A percentile compares a stretch with the other conserved stretches of the same genome.
Evolutionary conservation across 2,797 vertebrate genomes (phyloP).

Genomic region (Amphiprion clarkii): DNA sequence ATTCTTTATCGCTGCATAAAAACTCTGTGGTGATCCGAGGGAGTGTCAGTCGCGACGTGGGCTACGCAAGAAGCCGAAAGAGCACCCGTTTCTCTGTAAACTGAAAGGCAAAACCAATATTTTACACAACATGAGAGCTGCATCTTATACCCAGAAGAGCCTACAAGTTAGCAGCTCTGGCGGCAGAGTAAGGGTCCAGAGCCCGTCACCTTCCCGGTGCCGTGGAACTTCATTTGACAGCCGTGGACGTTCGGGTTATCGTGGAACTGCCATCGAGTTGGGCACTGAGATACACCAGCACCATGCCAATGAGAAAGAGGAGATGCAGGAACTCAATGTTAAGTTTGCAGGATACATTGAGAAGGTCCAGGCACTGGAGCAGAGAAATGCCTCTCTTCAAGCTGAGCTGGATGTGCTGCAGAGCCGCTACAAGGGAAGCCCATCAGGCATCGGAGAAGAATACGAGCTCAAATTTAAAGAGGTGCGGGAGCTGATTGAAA

Average conservation of each 20-base stretch:
- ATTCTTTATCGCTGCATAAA: slow-evolving; percentile 83
- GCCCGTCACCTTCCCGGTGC: slow-evolving; percentile 80
- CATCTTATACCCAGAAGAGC: slow-evolving; percentile 77
- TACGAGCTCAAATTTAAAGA: slow-evolving; percentile 88
- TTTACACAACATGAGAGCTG: slow-evolving; percentile 65
- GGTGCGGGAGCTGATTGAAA: slow-evolving; percentile 84
- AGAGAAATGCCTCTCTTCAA: slow-evolving; percentile 79
- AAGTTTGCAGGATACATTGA: slow-evolving; percentile 86
- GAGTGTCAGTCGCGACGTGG: slow-evolving; percentile 57
- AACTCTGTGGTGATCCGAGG: slow-evolving; percentile 56
- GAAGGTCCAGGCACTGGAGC: slow-evolving; percentile 84
- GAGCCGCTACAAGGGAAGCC: slow-evolving; percentile 76
- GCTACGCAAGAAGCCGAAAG: slow-evolving; percentile 37
- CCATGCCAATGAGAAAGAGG: slow-evolving; percentile 87
- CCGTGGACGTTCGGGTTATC: slow-evolving; percentile 77
- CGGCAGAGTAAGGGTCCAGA: slow-evolving; percentile 77
- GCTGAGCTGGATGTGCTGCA: slow-evolving; percentile 78
- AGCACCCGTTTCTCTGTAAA: slow-evolving; percentile 40
- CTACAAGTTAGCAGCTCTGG: slow-evolving; percentile 74
- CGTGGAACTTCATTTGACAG: slow-evolving; percentile 77
- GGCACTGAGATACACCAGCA: slow-evolving; percentile 84
- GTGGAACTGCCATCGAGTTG: slow-evolving; percentile 73
- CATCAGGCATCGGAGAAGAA: slow-evolving; percentile 81
- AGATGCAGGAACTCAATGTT: slow-evolving; percentile 86
- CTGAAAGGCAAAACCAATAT: slow-evolving; percentile 25